These are phyloP conservation scores for Agonopterix heracliana DNA, from an alignment of 2,888 invertebrate genomes.

Conservation along the genomic window DNA sequence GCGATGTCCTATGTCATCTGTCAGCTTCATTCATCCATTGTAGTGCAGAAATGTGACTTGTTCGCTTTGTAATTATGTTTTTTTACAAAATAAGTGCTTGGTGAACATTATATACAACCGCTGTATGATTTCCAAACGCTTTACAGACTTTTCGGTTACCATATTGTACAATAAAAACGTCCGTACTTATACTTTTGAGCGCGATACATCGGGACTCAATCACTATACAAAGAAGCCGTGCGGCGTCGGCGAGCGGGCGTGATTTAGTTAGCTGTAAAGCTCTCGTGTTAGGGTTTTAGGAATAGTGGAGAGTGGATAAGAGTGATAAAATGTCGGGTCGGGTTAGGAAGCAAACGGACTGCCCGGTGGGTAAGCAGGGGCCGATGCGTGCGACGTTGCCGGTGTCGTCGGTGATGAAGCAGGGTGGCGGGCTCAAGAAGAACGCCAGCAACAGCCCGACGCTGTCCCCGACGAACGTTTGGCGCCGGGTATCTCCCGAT, in stretches of 20 bases:
- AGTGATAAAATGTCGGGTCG: constrained; percentile 73
- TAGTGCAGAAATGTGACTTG: constrained; percentile 71
- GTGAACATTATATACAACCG: constrained; percentile 43
- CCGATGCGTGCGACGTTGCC: constrained; percentile 87
- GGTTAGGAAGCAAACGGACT: constrained; percentile 81
- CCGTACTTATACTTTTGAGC: constrained; percentile 24
- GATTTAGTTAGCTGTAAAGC: constrained; percentile 39
- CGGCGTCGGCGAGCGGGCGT: constrained; percentile 56
- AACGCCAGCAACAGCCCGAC: constrained; percentile 79
- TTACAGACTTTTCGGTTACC: constrained; percentile 29
- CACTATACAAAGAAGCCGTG: constrained; percentile 60
- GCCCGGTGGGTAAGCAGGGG: constrained; percentile 76
- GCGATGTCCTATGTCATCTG: constrained; percentile 70
- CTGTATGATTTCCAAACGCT: constrained; percentile 39
- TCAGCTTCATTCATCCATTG: constrained; percentile 67
- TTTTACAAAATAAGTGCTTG: constrained; percentile 48
- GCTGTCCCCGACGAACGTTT: constrained; percentile 80
- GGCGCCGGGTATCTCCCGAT: constrained; percentile 83
- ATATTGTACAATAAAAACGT: constrained; percentile 28
- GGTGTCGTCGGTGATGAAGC: constrained; percentile 82
- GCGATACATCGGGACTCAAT: constrained; percentile 38
- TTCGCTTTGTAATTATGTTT: constrained; percentile 59
- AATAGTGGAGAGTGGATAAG: constrained; percentile 26
- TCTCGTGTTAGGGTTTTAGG: constrained; percentile 31
- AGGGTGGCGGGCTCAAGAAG: constrained; percentile 77